phyloP scores from a whole-genome alignment of 64 coral and sea anemone genomes.

The Actinia tenebrosa region DNA sequence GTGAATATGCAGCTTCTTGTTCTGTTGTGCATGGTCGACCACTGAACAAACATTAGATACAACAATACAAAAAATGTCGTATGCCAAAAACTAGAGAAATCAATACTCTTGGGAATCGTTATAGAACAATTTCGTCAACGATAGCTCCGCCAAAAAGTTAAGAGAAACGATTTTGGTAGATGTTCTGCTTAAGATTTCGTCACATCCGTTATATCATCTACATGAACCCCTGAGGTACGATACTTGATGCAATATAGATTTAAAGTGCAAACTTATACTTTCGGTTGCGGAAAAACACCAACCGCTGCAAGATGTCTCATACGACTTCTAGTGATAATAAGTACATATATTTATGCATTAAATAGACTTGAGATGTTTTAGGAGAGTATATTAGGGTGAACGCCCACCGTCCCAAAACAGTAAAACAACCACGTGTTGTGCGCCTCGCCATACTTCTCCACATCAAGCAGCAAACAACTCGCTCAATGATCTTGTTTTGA shows the following conservation, averaged over 20 bases:
- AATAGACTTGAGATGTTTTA: not conserved
- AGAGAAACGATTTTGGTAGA: not conserved
- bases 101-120: not conserved
- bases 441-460: not conserved
- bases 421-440: not conserved
- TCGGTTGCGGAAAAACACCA: not conserved
- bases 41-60: not conserved
- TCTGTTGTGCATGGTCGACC: no score
- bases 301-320: not conserved
- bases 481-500: not conserved
- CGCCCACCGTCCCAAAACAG: slow-evolving; percentile 7
- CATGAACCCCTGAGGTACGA: not conserved
- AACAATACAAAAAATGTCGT: not conserved
- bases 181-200: not conserved
- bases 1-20: no score
- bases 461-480: not conserved
- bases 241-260: not conserved
- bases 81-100: not conserved
- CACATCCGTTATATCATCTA: not conserved
- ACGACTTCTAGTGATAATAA: not conserved
- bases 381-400: not conserved
- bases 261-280: not conserved
- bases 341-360: not conserved
- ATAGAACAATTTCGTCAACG: not conserved
- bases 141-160: not conserved